Evolutionary conservation across 2,113 vertebrate genomes (phyloP).

Genomic region (Elanoides forficatus): DNA sequence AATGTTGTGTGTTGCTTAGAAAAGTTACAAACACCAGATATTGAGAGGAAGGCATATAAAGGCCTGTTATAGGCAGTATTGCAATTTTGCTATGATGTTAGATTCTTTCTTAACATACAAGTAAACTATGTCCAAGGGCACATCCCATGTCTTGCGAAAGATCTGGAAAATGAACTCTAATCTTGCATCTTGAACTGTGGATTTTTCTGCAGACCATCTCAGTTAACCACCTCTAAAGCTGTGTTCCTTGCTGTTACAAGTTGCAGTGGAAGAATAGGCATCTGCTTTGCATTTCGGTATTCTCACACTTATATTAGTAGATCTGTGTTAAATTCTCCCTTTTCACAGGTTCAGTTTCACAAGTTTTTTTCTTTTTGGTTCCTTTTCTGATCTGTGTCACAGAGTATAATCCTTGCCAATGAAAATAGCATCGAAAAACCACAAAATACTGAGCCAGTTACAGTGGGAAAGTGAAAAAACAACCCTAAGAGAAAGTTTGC

Average conservation of each 20-base stretch:
- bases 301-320: background rate
- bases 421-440: background rate
- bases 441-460: background rate
- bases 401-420: slow-evolving; percentile 8
- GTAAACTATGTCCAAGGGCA: background rate
- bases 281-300: background rate
- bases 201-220: background rate
- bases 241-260: background rate
- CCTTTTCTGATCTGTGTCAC: background rate
- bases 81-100: background rate
- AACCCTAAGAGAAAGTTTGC: background rate
- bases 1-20: background rate
- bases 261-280: background rate
- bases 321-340: background rate
- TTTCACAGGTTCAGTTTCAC: slow-evolving; percentile 47
- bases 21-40: background rate
- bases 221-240: background rate
- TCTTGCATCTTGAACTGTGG: background rate
- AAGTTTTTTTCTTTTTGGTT: background rate
- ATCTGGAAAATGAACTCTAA: background rate
- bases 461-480: background rate
- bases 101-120: background rate
- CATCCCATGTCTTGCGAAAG: background rate
- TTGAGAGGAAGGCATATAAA: background rate
- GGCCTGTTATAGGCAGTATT: background rate